phyloP scores from a whole-genome alignment of 2,888 invertebrate genomes.

The Hyposoter didymator region DNA sequence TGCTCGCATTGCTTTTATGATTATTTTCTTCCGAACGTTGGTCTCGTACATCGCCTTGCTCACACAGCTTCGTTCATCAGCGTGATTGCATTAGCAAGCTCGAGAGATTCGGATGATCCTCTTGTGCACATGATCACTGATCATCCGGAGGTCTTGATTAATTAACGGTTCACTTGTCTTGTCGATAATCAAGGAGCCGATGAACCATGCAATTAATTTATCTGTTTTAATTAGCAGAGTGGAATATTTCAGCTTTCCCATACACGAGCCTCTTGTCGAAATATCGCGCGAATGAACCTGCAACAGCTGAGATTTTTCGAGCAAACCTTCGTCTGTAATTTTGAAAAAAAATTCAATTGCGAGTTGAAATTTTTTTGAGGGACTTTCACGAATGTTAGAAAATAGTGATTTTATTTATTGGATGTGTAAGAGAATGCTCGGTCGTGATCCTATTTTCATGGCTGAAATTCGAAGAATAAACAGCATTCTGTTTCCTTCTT shows the following conservation, averaged over 20 bases:
- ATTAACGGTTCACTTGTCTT: neutral
- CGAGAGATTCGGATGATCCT: slow-evolving; percentile 16
- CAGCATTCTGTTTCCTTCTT: slow-evolving; percentile 25
- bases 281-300: too few relatives aligned
- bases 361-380: too few relatives aligned
- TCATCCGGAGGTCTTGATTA: neutral
- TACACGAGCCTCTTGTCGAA: neutral
- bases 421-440: neutral
- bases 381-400: too few relatives aligned
- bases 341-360: too few relatives aligned
- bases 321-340: too few relatives aligned
- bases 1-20: neutral
- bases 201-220: neutral
- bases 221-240: neutral
- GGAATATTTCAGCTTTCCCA: neutral
- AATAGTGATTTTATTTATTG: neutral
- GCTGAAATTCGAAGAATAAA: slow-evolving; percentile 58
- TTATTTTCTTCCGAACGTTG: neutral
- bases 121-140: neutral
- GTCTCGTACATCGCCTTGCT: neutral
- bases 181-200: neutral
- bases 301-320: too few relatives aligned
- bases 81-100: slow-evolving; percentile 9
- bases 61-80: neutral
- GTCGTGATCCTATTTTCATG: slow-evolving; percentile 40